These are phyloP conservation scores for Pachyseris speciosa DNA, from an alignment of 64 coral and sea anemone species.

Conservation along the genomic window DNA sequence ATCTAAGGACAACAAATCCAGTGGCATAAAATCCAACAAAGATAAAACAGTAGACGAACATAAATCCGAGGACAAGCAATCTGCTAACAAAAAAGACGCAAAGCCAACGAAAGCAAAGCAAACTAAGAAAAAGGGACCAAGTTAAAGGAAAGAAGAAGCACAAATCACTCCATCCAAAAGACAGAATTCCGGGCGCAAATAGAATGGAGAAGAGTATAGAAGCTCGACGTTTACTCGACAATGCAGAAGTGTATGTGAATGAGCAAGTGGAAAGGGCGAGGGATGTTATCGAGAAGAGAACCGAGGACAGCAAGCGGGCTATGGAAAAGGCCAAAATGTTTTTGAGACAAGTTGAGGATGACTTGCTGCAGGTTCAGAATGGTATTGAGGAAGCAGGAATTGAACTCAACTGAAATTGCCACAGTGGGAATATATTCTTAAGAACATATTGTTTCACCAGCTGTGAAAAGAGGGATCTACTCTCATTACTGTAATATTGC, in stretches of 20 bases:
- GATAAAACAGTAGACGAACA: background rate
- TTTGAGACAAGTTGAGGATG: background rate
- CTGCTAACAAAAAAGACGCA: background rate
- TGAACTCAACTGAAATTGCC: background rate
- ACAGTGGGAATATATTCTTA: no score
- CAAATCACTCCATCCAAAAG: background rate
- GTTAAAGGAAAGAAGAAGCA: background rate
- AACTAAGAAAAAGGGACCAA: background rate
- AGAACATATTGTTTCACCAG: no score
- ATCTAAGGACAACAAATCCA: background rate
- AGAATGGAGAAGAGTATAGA: background rate
- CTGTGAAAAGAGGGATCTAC: no score
- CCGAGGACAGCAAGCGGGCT: background rate
- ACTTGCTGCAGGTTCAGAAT: background rate
- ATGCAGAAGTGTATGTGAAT: background rate
- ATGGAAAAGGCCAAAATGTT: background rate
- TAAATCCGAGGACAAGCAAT: background rate
- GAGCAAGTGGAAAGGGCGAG: slow-evolving; percentile 1
- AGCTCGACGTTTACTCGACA: background rate
- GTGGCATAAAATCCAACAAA: background rate
- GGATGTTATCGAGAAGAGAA: slow-evolving; percentile 18
- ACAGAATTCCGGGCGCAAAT: background rate
- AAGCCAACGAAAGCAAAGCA: background rate
- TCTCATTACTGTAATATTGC: no score
- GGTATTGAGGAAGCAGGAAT: background rate